Evolutionary conservation across 2,888 invertebrate species (phyloP), one percentile per base, ranked within the genome.

Genomic region (Napeogenes inachia): DNA sequence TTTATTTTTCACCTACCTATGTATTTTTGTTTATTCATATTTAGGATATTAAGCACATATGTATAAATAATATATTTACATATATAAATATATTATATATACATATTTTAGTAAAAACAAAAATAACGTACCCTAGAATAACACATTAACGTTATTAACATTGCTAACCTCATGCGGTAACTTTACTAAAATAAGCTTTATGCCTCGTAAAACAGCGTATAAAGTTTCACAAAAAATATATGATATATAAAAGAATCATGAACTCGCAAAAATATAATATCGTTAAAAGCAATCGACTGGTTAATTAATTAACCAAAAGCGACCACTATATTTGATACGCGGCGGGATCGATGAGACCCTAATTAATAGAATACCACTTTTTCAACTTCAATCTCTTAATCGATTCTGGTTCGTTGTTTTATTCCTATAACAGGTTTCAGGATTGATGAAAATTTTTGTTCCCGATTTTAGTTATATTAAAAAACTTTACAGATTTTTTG

Each of bases 251-350:
- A 67, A 65, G 62, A 62, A 67, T 63, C 57, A 63, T 63, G 65
- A 63, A 57, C 56, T 50, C 45, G 47, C 64, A 67, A 67, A 65
- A 70, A 66, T 65, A 67, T 68, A 66, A 69, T 68, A 65, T 62
- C 63, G 59, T 54, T 68, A 59, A 65, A 68, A 68, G 69, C 70
- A 70, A 67, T 67, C 63, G 66, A 56, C 62, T 63, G 61, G 64
- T 71, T 72, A 70, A 72, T 72, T 71, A 71, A 72, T 72, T 70
- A 70, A 71, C 67, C 63, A 45, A 58, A 65, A 67, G 61, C 64
- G 67, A 62, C 65, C 65, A 64, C 67, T 72, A 67, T 70, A 68
- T 65, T 68, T 64, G 62, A 60, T 62, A 38, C 46, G 63, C 59
- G 64, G 62, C 45, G 46, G 59, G 63, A 50, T 59, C 60, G 61